These are phyloP conservation scores for Nasua narica DNA, from an alignment of 2,797 vertebrate species.

Conservation along the genomic window DNA sequence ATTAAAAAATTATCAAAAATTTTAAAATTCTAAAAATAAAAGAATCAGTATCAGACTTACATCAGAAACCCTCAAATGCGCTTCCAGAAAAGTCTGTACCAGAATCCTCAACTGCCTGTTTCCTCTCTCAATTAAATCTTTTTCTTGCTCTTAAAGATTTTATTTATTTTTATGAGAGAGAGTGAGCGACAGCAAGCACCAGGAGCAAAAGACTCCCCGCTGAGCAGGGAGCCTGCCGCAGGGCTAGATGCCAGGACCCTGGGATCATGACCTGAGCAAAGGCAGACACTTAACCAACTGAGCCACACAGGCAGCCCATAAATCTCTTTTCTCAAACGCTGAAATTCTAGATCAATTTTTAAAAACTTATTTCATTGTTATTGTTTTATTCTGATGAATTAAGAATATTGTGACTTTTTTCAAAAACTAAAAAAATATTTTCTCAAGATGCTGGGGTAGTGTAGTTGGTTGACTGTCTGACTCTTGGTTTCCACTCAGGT, in stretches of 20 bases:
- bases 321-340: background rate
- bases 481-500: background rate
- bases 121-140: background rate
- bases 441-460: background rate
- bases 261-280: background rate
- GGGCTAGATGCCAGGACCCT: background rate
- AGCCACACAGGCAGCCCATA: no score
- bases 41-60: background rate
- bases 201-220: background rate
- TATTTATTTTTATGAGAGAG: background rate
- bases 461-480: background rate
- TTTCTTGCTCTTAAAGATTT: background rate
- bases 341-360: background rate
- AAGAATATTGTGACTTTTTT: background rate
- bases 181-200: background rate
- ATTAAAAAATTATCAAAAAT: background rate
- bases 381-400: background rate
- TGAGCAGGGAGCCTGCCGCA: background rate
- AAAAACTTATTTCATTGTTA: background rate
- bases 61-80: background rate
- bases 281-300: no score
- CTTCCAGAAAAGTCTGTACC: background rate
- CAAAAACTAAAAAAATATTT: background rate
- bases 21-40: background rate
- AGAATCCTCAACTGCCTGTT: background rate